Evolutionary conservation across 2,797 vertebrate genomes (phyloP).

Genomic region (Cuniculus paca): DNA sequence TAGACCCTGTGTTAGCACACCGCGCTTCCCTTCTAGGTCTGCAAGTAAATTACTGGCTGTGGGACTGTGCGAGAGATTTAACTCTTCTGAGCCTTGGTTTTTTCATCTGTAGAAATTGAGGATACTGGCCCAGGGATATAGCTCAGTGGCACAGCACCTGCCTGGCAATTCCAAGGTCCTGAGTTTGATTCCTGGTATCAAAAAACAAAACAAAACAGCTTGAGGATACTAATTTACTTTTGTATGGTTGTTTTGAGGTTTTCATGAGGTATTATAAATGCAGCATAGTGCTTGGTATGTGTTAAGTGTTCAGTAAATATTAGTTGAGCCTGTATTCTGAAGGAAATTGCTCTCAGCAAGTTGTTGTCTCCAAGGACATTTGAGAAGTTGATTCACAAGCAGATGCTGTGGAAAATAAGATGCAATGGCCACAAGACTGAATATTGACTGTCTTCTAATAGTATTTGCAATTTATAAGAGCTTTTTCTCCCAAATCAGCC

Average conservation of each 20-base stretch:
- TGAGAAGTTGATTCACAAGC: background rate
- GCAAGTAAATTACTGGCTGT: background rate
- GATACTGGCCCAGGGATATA: background rate
- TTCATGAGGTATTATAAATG: constrained; percentile 28
- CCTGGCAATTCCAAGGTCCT: background rate
- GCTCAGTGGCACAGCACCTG: background rate
- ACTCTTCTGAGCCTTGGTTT: constrained; percentile 45
- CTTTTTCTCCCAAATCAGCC: background rate
- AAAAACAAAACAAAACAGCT: background rate
- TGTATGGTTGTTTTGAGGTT: constrained; percentile 31
- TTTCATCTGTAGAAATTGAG: background rate
- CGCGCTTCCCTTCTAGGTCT: constrained; percentile 43
- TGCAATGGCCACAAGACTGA: background rate
- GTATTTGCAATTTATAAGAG: background rate
- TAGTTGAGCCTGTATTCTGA: constrained; percentile 12
- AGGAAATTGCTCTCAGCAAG: constrained; percentile 55
- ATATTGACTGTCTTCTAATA: constrained; percentile 1
- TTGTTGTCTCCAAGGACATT: constrained; percentile 28
- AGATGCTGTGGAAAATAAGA: constrained; percentile 23
- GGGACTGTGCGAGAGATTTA: background rate
- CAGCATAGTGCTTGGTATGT: background rate
- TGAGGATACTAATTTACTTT: constrained; percentile 26
- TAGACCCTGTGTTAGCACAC: background rate
- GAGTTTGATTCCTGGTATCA: background rate
- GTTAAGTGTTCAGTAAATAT: constrained; percentile 39